Percentiles rank a stretch among this genome's conserved stretches.
Conservation (phyloP, 30 jellyfish, hydroid and myxozoan species). For the Turritopsis dohrnii region DNA sequence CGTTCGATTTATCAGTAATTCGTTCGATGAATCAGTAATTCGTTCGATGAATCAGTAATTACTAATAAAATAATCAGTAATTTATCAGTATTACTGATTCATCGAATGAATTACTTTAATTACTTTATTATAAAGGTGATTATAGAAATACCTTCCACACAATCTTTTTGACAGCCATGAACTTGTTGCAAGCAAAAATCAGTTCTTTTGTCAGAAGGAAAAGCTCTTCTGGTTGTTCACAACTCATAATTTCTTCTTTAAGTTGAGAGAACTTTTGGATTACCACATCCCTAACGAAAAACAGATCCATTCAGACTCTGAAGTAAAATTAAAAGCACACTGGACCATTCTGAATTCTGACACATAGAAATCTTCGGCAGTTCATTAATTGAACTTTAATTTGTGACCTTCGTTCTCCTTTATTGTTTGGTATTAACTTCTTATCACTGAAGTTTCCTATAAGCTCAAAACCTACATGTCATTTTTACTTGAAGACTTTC, state of each 20-base stretch:
- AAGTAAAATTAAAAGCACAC: too few species aligned
- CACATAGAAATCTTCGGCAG: not conserved
- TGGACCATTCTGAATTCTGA: too few species aligned
- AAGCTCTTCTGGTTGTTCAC: constrained; percentile 17
- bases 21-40: too few species aligned
- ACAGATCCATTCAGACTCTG: too few species aligned
- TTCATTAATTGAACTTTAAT: too few species aligned
- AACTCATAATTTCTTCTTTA: constrained; percentile 7
- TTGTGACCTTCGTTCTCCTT: too few species aligned
- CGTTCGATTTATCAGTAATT: too few species aligned
- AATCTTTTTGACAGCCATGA: not conserved
- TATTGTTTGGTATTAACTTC: not conserved
- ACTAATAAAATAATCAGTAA: too few species aligned
- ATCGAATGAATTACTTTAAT: too few species aligned
- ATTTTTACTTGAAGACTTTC: not conserved
- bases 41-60: too few species aligned
- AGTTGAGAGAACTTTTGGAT: constrained; percentile 30
- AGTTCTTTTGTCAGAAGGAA: constrained; percentile 30
- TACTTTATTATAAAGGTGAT: too few species aligned
- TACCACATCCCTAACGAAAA: constrained; percentile 15
- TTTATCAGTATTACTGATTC: too few species aligned
- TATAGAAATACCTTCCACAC: constrained; percentile 39
- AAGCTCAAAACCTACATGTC: not conserved
- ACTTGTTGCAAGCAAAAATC: constrained; percentile 28
- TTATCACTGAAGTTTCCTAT: not conserved